A percentile compares a stretch with the other conserved stretches of the same genome.
These are phyloP conservation scores for Lochmaea capreae DNA, from an alignment of 2,888 invertebrate genomes.

Conservation along the genomic window DNA sequence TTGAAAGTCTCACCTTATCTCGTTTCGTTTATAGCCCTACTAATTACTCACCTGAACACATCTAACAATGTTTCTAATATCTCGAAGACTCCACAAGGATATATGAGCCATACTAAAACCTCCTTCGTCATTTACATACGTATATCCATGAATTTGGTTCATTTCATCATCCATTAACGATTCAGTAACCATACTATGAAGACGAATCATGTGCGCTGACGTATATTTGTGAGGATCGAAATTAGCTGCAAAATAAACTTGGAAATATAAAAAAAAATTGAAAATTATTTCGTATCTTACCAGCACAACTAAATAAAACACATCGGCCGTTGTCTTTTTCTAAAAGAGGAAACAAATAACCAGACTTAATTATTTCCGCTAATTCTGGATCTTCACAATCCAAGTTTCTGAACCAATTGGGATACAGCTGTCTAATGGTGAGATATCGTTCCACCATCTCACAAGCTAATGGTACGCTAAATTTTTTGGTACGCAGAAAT, in stretches of 20 bases:
- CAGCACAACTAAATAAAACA: conserved; percentile 33
- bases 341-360: conserved; percentile 80
- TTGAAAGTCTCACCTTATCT: too few species aligned
- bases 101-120: conserved; percentile 87
- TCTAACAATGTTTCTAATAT: conserved; percentile 80
- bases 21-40: too few species aligned
- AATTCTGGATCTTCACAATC: conserved; percentile 84
- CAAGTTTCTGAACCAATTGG: conserved; percentile 86
- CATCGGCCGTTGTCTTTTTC: conserved; percentile 82
- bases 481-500: conserved; percentile 89
- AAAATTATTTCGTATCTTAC: neutral
- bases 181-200: conserved; percentile 88
- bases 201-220: conserved; percentile 85
- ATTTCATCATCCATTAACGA: conserved; percentile 86
- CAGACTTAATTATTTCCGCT: conserved; percentile 83
- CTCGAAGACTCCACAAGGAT: conserved; percentile 84
- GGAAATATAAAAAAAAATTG: conserved; percentile 66
- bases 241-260: conserved; percentile 72
- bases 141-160: conserved; percentile 86
- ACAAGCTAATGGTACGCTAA: conserved; percentile 86
- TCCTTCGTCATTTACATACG: conserved; percentile 84
- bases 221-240: conserved; percentile 69
- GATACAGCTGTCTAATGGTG: conserved; percentile 85
- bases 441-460: conserved; percentile 90
- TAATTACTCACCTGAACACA: conserved; percentile 75